phyloP scores from a whole-genome alignment of 2,113 vertebrate species.

The Vicugna pacos region DNA sequence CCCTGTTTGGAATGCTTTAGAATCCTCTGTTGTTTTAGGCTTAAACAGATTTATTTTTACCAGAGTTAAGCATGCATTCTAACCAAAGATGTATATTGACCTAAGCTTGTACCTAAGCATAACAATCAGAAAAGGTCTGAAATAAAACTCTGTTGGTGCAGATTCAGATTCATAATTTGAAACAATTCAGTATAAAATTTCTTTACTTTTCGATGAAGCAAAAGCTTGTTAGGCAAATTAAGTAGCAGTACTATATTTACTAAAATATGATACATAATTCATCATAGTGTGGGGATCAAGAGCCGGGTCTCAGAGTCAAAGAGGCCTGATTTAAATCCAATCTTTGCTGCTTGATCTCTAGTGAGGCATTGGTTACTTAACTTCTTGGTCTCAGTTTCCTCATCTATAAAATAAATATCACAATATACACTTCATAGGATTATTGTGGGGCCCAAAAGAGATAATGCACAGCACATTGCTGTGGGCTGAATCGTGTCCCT shows the following conservation, averaged over 20 bases:
- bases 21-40: conserved; percentile 29
- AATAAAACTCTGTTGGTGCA: conserved; percentile 36
- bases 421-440: neutral
- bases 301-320: neutral
- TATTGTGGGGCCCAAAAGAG: neutral
- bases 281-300: neutral
- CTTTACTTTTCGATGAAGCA: conserved; percentile 17
- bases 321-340: neutral
- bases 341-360: conserved; percentile 6
- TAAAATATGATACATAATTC: conserved; percentile 11
- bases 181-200: conserved; percentile 64
- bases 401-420: conserved; percentile 50
- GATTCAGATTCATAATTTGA: conserved; percentile 53
- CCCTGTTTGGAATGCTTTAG: conserved; percentile 44
- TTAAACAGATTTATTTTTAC: conserved; percentile 58
- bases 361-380: conserved; percentile 32
- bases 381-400: conserved; percentile 39
- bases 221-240: conserved; percentile 51
- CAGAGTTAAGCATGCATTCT: conserved; percentile 31
- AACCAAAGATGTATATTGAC: conserved; percentile 31
- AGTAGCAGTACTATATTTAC: neutral
- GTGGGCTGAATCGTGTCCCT: neutral
- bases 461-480: neutral
- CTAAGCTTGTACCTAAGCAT: conserved; percentile 12
- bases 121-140: conserved; percentile 50